A percentile compares a stretch with the other conserved stretches of the same genome.
Conservation (phyloP, 1,140 invertebrate genomes). For the Micrasema minimum region DNA sequence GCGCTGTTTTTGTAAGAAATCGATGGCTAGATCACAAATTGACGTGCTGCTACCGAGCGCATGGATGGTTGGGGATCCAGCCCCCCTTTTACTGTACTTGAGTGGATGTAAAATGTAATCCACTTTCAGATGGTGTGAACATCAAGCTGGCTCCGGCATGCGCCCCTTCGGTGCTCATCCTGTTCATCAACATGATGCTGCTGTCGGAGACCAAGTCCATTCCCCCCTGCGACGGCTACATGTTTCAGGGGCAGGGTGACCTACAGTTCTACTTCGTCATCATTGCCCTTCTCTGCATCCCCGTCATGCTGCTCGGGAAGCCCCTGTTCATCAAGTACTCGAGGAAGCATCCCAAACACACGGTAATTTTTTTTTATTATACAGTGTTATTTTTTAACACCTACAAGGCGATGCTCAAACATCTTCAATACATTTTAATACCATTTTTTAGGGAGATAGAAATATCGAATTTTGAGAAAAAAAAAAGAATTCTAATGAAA, state of each 20-base stretch:
- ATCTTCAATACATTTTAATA: no score
- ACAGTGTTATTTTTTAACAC: no score
- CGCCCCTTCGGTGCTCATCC: slow-evolving; percentile 89
- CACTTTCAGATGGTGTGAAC: neutral
- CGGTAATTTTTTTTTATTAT: no score
- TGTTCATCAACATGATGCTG: slow-evolving; percentile 94
- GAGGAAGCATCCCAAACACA: slow-evolving; percentile 43
- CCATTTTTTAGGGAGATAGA: no score
- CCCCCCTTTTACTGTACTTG: no score
- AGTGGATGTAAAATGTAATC: no score
- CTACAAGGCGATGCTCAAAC: no score
- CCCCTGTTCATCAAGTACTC: slow-evolving; percentile 76
- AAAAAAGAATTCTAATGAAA: no score
- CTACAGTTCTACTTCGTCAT: slow-evolving; percentile 82
- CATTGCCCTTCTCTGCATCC: slow-evolving; percentile 84
- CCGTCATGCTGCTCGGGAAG: slow-evolving; percentile 92
- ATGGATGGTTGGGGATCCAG: no score
- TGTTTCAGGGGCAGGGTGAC: slow-evolving; percentile 77
- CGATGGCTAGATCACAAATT: no score
- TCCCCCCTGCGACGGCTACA: slow-evolving; percentile 69
- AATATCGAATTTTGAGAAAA: neutral
- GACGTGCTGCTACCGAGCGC: no score
- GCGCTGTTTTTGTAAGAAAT: no score
- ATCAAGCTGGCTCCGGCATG: slow-evolving; percentile 67
- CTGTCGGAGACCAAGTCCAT: slow-evolving; percentile 68